Base-by-base conservation (phyloP, 2,888 invertebrate species). In the Gymnoscelis rufifasciata region DNA sequence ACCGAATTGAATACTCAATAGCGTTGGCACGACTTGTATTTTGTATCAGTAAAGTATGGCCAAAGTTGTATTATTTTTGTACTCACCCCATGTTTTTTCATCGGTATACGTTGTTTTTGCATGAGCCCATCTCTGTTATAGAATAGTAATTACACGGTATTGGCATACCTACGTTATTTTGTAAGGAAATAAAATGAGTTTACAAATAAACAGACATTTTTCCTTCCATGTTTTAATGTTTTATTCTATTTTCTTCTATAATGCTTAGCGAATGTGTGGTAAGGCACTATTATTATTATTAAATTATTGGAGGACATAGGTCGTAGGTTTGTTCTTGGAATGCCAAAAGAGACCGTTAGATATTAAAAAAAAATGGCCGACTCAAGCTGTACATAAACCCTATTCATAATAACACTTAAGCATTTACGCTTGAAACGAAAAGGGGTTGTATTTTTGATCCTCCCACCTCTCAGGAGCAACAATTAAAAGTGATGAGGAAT, bases 401-500 rank as follows among this genome's bases (percentile, higher is more conserved):
- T 19, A 19, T 19, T 19, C 19, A 53, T 54, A 57, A 57, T 53
- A 57, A 57, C 45, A 54, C 50, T 60, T 57, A 47, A 62, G 62
- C 60, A 59, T 62, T 64, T 62, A 66, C 63, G 68, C 70, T 72
- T 66, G 67, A 77, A 69, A 71, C 69, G 74, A 73, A 78, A 80
- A 75, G 79, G 78, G 76, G 71, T 74, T 72, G 70, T 74, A 72
- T 71, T 74, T 68, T 69, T 72, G 83, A 75, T 76, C 82, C 84
- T 77, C 84, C 84, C 81, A 84, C 81, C 83, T 77, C 82, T 83
- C 75, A 81, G 68, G 57, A 64, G 76, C 77, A 74, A 84, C 86
- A 87, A 86, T 88, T 87, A 87, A 86, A 31, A 79, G 75, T 82
- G 73, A 63, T 56, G 62, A 66, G 72, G 68, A 71, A 82, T 78